Conservation (phyloP, 1,140 invertebrate species). For the Drosophila repleta region DNA sequence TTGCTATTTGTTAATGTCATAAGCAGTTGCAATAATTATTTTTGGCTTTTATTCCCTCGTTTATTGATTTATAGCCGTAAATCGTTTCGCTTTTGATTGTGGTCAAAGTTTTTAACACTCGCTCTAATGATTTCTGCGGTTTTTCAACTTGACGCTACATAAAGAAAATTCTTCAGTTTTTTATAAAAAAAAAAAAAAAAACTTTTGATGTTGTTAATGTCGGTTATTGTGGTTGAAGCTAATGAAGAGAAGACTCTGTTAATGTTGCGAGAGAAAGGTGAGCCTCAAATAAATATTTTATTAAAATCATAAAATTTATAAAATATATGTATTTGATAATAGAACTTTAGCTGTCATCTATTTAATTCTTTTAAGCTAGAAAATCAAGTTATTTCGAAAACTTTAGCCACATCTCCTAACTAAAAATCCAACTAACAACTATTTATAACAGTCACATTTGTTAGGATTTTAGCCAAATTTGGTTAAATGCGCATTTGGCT, state of each 20-base stretch:
- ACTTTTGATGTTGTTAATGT: constrained; percentile 16
- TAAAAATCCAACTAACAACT: neutral
- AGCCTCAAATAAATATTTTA: too few species aligned
- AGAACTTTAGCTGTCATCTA: too few species aligned
- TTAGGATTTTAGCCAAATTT: constrained; percentile 28
- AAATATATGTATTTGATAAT: too few species aligned
- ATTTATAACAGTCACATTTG: constrained; percentile 17
- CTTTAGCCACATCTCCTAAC: neutral
- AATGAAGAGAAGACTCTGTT: constrained; percentile 4
- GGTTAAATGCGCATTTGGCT: constrained; percentile 19
- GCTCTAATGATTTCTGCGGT: constrained; percentile 50
- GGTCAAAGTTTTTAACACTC: constrained; percentile 59
- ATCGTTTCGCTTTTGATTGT: constrained; percentile 44
- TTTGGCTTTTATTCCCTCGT: constrained; percentile 45
- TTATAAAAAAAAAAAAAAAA: constrained; percentile 11
- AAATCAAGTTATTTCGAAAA: neutral
- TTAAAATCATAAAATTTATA: too few species aligned
- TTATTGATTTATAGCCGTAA: constrained; percentile 64
- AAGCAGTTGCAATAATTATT: constrained; percentile 47
- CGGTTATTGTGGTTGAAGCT: constrained; percentile 25
- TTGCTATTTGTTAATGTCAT: constrained; percentile 73
- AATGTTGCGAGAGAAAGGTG: neutral
- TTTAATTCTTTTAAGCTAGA: too few species aligned
- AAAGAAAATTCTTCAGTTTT: constrained; percentile 22
- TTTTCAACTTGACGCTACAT: constrained; percentile 29